Base-by-base conservation (phyloP, 2,888 invertebrate genomes). In the Ophion ellenae region DNA sequence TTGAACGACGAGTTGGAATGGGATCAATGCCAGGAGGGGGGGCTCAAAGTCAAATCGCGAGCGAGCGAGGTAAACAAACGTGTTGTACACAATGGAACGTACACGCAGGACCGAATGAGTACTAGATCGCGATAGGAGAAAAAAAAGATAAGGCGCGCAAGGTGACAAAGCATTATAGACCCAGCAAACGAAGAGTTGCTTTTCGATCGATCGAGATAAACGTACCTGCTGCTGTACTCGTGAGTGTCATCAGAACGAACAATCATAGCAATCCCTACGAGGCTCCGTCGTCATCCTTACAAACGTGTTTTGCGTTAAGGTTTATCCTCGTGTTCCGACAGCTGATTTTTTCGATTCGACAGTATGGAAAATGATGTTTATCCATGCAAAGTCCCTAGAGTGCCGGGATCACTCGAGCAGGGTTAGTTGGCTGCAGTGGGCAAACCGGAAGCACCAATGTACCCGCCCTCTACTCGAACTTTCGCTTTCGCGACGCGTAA, bases 311-410 rank as follows among this genome's bases (percentile, higher is more conserved):
- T 11, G 14, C 14, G 47, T 47, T 47, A 47, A 4, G 2, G 47
- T 14, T 47, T 47, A 47, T 47, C 14, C 47, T 47, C 47, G 47
- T 47, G 36, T 61, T 36, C 36, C 63, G 78, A 81, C 84, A 85
- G 84, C 84, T 85, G 82, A 78, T 85, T 79, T 82, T 20, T 85
- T 75, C 69, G 59, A 66, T 85, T 74, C 45, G 40, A 64, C 57
- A 66, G 59, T 75, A 75, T 75, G 78, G 73, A 74, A 74, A 81
- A 81, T 63, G 47, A 57, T 76, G 71, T 69, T 53, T 67, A 67
- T 57, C 53, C 7, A n/a, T 32, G 2, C 7, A 61, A 36, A 59
- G 20, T 74, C 59, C 73, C 83, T 11, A 67, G 59, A 28, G 4
- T 2, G 17, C 71, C 53, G n/a, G 6, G 32, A 57, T 0, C 14